Conservation (phyloP, 2,888 invertebrate species). For the Tinea trinotella region DNA sequence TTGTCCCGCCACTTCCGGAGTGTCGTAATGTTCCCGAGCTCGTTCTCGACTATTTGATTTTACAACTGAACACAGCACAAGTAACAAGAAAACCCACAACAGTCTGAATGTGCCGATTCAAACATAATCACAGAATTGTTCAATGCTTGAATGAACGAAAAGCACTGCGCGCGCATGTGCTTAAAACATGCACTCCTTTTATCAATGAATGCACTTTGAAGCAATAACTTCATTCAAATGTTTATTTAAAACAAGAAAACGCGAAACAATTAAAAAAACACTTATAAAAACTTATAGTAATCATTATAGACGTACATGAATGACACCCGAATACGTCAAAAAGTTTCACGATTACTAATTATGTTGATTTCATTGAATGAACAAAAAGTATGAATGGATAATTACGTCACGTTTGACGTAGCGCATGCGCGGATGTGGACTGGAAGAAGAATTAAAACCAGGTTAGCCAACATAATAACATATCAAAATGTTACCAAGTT, state of each 20-base stretch:
- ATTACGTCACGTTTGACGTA: conserved; percentile 67
- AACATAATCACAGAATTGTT: not conserved
- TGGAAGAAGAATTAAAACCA: conserved; percentile 15
- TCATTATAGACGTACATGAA: not conserved
- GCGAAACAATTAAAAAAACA: not conserved
- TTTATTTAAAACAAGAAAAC: not conserved
- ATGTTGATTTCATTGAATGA: conserved; percentile 36
- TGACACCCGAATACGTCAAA: not conserved
- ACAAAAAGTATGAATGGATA: conserved; percentile 70
- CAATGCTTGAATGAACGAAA: conserved; percentile 12
- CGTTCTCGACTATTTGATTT: conserved; percentile 33
- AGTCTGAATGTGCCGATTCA: not conserved
- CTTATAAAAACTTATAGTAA: not conserved
- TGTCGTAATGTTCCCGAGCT: conserved; percentile 69
- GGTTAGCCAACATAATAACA: not conserved
- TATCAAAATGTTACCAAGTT: not conserved
- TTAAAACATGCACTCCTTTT: conserved; percentile 47
- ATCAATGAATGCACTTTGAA: conserved; percentile 56
- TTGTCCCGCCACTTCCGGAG: conserved; percentile 70
- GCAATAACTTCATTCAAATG: not conserved
- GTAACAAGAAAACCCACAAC: not conserved
- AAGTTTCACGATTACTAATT: not conserved
- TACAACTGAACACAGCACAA: conserved; percentile 22
- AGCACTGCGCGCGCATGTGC: conserved; percentile 63
- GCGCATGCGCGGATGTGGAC: conserved; percentile 57